phyloP scores from a whole-genome alignment of 2,888 invertebrate species.

The Andrena dorsata region DNA sequence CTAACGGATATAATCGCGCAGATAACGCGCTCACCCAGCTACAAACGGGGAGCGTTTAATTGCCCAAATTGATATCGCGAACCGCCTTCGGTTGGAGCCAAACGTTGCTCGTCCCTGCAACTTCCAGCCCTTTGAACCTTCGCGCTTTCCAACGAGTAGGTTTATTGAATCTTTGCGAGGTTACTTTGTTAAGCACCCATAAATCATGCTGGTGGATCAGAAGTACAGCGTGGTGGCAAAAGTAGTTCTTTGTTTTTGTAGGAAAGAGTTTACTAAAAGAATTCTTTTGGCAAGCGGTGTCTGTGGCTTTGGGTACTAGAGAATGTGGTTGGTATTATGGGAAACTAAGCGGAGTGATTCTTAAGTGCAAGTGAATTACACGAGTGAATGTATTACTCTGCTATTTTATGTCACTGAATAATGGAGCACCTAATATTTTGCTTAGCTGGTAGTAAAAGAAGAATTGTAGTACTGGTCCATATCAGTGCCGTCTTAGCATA shows the following conservation, averaged over 20 bases:
- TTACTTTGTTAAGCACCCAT: not conserved
- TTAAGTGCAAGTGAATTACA: too few relatives aligned
- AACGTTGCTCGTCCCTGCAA: slow-evolving; percentile 14
- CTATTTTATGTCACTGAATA: too few relatives aligned
- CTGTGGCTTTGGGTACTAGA: too few relatives aligned
- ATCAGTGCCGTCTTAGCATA: too few relatives aligned
- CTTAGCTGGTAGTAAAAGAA: too few relatives aligned
- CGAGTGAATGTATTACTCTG: too few relatives aligned
- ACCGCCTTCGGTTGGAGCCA: slow-evolving; percentile 35
- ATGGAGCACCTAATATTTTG: too few relatives aligned
- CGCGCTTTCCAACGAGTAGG: not conserved
- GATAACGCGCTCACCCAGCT: slow-evolving; percentile 78
- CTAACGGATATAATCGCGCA: slow-evolving; percentile 74
- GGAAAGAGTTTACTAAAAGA: too few relatives aligned
- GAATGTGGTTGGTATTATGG: too few relatives aligned
- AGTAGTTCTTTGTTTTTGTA: not conserved
- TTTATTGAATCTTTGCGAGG: slow-evolving; percentile 5
- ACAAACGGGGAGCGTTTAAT: slow-evolving; percentile 80
- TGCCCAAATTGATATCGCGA: slow-evolving; percentile 80
- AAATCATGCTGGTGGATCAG: not conserved
- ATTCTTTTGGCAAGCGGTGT: too few relatives aligned
- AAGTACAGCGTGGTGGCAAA: not conserved
- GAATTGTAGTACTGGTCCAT: too few relatives aligned
- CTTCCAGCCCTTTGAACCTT: not conserved
- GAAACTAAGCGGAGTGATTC: too few relatives aligned